Percentiles rank a stretch among this genome's conserved stretches.
phyloP scores from a whole-genome alignment of 2,797 vertebrate species.

The Alauda arvensis region DNA sequence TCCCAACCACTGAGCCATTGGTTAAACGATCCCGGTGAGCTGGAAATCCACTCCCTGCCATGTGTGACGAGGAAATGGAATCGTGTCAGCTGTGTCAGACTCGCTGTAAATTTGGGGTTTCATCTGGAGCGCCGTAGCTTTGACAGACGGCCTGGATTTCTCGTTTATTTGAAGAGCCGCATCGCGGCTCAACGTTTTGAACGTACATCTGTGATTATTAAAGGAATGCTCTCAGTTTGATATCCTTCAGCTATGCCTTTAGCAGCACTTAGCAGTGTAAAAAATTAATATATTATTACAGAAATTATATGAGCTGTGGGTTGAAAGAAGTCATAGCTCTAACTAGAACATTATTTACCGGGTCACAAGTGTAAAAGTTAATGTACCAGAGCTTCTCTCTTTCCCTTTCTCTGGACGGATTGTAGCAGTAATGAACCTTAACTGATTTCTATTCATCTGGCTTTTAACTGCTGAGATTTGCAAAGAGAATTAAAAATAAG shows the following conservation, averaged over 20 bases:
- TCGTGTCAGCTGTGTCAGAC: background rate
- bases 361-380: slow-evolving; percentile 85
- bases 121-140: background rate
- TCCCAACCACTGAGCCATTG: background rate
- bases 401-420: slow-evolving; percentile 79
- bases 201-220: background rate
- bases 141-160: background rate
- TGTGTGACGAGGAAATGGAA: slow-evolving; percentile 21
- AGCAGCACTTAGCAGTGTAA: background rate
- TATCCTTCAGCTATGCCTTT: background rate
- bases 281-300: slow-evolving; percentile 51
- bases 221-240: background rate
- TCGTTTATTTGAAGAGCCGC: background rate
- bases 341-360: slow-evolving; percentile 86
- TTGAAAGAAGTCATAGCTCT: slow-evolving; percentile 71
- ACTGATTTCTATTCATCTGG: slow-evolving; percentile 81
- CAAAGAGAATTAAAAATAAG: slow-evolving; percentile 60
- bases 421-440: slow-evolving; percentile 84
- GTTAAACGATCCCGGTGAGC: background rate
- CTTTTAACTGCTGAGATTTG: slow-evolving; percentile 54
- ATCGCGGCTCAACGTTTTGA: background rate
- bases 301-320: slow-evolving; percentile 35
- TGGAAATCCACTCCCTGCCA: slow-evolving; percentile 18
- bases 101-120: background rate
- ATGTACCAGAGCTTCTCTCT: slow-evolving; percentile 84